These are phyloP conservation scores for Phasianus colchicus DNA, from an alignment of 2,113 vertebrate species.

Conservation along the genomic window DNA sequence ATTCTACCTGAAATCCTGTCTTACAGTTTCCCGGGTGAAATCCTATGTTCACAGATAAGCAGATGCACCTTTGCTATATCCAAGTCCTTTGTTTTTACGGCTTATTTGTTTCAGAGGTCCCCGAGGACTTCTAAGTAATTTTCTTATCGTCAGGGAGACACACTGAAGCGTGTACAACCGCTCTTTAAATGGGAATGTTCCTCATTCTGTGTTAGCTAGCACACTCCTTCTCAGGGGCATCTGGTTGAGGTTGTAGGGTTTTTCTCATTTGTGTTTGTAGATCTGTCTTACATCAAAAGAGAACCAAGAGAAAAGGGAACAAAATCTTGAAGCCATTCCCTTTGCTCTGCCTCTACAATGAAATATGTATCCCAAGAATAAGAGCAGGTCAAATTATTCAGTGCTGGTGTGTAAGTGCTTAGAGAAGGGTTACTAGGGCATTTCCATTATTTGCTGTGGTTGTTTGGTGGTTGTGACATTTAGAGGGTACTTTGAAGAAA, in stretches of 20 bases:
- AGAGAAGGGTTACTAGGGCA: conserved; percentile 53
- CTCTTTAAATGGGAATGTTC: neutral
- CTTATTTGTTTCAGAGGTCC: conserved; percentile 21
- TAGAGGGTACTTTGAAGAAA: conserved; percentile 66
- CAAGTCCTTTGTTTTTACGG: neutral
- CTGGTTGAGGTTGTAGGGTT: conserved; percentile 22
- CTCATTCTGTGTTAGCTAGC: neutral
- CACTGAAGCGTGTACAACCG: neutral
- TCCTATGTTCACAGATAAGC: neutral
- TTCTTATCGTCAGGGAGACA: neutral
- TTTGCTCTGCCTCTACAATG: neutral
- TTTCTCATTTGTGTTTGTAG: neutral
- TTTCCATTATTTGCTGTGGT: conserved; percentile 62
- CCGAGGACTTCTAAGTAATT: conserved; percentile 14
- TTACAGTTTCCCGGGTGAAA: neutral
- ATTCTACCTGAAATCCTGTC: conserved; percentile 7
- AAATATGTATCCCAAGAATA: conserved; percentile 33
- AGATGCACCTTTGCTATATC: neutral
- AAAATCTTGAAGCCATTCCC: neutral
- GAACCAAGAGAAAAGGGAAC: conserved; percentile 44
- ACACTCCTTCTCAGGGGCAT: neutral
- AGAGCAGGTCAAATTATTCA: conserved; percentile 43
- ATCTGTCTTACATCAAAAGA: neutral
- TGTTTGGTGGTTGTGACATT: conserved; percentile 58
- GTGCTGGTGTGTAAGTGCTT: neutral